Evolutionary conservation across 2,113 vertebrate species (phyloP), one percentile per base, ranked within the genome.

Genomic region (Manacus vitellinus): DNA sequence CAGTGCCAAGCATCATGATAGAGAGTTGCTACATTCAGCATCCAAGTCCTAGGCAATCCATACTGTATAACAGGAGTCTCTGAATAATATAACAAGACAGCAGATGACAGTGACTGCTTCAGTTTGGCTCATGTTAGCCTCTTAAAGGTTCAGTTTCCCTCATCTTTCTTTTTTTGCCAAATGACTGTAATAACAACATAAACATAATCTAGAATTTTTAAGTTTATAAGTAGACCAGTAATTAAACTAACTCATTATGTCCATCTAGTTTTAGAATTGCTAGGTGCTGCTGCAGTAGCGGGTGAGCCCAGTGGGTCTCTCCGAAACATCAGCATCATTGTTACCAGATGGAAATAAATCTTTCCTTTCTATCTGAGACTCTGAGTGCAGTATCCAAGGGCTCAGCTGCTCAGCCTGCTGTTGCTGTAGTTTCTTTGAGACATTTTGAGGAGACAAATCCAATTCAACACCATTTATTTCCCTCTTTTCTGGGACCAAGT

Each of bases 331-430:
- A 58, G 19, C 44, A 79, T 84, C 52, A 33, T 54, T 78, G 44
- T 85, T 94, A 85, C 70, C 91, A 94, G 87, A 89, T 88, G 81
- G 92, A 58, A 85, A 87, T 77, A 92, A 95, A 94, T 94, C 47
- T 85, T 83, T 51, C 49, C n/a, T 95, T 92, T 94, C 93, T 77
- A 27, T 76, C 65, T 94, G 68, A 92, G 88, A 81, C 56, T 80
- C 37, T 30, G 17, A 95, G 89, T 86, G 76, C 56, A 67, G 55
- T 47, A 93, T 88, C 83, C 1, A 0, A 81, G 47, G 75, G 61
- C 83, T 95, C 95, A 95, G 95, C 93, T 97, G 96, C 73, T 96
- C 65, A 95, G 73, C 49, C 93, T 95, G 83, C 83, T 87, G 91
- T 1, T 21, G 76, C 61, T 95, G 52, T 84, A 85, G 30, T 61